These are phyloP conservation scores for Microcaecilia unicolor DNA, from an alignment of 2,797 vertebrate genomes.

Conservation along the genomic window DNA sequence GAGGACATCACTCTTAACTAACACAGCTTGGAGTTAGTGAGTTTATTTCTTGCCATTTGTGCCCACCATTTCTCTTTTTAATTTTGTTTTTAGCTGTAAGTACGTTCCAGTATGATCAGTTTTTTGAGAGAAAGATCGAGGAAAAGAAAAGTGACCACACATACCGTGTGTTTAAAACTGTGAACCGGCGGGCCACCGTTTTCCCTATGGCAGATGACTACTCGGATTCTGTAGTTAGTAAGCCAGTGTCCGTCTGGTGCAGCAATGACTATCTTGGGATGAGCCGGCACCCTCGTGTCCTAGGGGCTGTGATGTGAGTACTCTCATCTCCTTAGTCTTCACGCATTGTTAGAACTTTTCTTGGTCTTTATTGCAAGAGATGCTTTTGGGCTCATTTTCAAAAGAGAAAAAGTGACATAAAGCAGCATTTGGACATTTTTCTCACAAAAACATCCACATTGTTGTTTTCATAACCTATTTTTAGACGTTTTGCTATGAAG, in stretches of 20 bases:
- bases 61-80: neutral
- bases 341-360: no score
- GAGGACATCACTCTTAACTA: no score
- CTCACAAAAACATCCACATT: no score
- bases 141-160: conserved; percentile 80
- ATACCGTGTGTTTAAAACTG: conserved; percentile 86
- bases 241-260: conserved; percentile 88
- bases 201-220: conserved; percentile 90
- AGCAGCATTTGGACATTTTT: no score
- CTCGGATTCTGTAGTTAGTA: conserved; percentile 60
- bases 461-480: no score
- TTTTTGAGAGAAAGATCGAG: conserved; percentile 86
- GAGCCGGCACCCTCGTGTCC: conserved; percentile 82
- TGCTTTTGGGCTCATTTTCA: no score
- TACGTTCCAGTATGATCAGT: conserved; percentile 83
- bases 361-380: no score
- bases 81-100: conserved; percentile 54
- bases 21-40: no score
- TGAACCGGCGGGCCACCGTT: conserved; percentile 68
- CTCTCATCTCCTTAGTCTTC: no score
- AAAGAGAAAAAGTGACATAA: no score
- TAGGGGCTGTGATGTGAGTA: conserved; percentile 75
- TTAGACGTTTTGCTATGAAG: no score
- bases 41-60: no score
- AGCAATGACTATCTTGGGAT: conserved; percentile 93